These are phyloP conservation scores for Ips typographus DNA, from an alignment of 1,140 invertebrate genomes.

Conservation along the genomic window DNA sequence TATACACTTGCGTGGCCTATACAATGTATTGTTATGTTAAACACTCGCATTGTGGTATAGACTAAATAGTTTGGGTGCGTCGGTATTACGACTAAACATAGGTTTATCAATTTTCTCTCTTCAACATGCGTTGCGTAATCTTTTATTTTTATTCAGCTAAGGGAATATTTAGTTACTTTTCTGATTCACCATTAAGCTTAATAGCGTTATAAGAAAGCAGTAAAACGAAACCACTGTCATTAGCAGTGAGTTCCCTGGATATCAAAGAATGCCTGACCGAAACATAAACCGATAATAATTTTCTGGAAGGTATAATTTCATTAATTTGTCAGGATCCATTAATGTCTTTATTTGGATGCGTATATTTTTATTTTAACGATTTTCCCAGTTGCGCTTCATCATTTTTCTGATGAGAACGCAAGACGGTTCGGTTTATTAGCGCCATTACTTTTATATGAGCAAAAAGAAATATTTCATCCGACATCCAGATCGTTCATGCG, in stretches of 20 bases:
- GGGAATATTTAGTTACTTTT: not conserved
- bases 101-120: not conserved
- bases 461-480: conserved; percentile 2
- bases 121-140: not conserved
- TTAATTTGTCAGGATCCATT: conserved; percentile 36
- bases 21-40: conserved; percentile 19
- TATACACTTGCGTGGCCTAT: conserved; percentile 25
- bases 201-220: conserved; percentile 6
- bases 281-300: conserved; percentile 35
- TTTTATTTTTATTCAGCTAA: no score
- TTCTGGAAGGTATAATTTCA: conserved; percentile 34
- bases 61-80: conserved; percentile 8
- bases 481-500: not conserved
- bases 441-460: conserved; percentile 21
- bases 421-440: conserved; percentile 25
- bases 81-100: conserved; percentile 1
- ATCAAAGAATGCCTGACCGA: conserved; percentile 19
- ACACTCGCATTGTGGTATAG: conserved; percentile 13
- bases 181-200: not conserved
- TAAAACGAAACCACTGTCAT: conserved; percentile 13
- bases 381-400: conserved; percentile 30
- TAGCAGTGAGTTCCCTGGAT: conserved; percentile 12
- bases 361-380: conserved; percentile 34
- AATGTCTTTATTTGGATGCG: conserved; percentile 25
- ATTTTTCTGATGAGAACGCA: conserved; percentile 21